Evolutionary conservation across 2,888 invertebrate genomes (phyloP).

Genomic region (Drosophila fulvimacula): DNA sequence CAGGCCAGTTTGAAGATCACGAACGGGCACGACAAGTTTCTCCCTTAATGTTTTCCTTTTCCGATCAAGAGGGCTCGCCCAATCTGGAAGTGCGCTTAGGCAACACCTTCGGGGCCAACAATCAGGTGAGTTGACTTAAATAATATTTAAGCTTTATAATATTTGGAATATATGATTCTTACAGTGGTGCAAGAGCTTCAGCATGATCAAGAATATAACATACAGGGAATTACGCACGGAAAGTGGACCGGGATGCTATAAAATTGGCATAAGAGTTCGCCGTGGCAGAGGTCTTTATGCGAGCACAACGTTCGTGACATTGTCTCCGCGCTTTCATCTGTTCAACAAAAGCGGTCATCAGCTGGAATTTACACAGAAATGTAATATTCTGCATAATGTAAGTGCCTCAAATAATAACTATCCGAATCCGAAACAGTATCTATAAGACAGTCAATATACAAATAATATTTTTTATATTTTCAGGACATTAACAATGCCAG

Average conservation of each 20-base stretch:
- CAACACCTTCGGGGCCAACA: constrained; percentile 86
- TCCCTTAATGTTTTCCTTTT: constrained; percentile 96
- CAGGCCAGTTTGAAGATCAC: constrained; percentile 97
- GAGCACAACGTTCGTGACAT: constrained; percentile 95
- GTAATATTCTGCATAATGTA: constrained; percentile 90
- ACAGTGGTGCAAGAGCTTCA: constrained; percentile 95
- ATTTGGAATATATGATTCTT: constrained; percentile 3
- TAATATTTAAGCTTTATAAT: too few relatives aligned
- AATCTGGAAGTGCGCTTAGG: constrained; percentile 92
- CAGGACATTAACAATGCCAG: constrained; percentile 67
- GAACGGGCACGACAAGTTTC: constrained; percentile 96
- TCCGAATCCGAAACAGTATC: too few relatives aligned
- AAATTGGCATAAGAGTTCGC: constrained; percentile 95
- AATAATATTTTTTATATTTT: constrained; percentile 6
- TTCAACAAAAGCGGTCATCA: constrained; percentile 93
- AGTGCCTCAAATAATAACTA: constrained; percentile 78
- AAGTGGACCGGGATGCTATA: constrained; percentile 84
- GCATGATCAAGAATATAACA: constrained; percentile 91
- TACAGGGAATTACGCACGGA: constrained; percentile 87
- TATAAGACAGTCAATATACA: neutral
- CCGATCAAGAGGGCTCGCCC: constrained; percentile 94
- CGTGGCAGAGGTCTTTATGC: constrained; percentile 95
- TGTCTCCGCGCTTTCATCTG: constrained; percentile 96
- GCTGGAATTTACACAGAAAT: constrained; percentile 95
- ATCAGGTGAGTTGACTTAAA: constrained; percentile 84